Evolutionary conservation across 2,797 vertebrate genomes (phyloP).

Genomic region (Manis javanica): DNA sequence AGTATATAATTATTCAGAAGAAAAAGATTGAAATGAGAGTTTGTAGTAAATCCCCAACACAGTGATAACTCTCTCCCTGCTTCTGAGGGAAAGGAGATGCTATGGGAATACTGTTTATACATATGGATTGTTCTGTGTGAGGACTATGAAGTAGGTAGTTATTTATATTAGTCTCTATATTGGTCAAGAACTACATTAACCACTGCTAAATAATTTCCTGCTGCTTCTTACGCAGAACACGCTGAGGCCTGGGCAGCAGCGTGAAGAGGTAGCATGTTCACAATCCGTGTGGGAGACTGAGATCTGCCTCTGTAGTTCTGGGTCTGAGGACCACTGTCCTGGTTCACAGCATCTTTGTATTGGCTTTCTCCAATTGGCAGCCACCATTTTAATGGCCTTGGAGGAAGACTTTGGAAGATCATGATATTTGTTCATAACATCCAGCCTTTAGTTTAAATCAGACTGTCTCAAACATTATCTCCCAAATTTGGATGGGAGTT

Average conservation of each 20-base stretch:
- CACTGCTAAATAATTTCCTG: neutral
- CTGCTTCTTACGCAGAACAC: neutral
- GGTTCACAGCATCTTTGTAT: neutral
- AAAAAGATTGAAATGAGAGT: neutral
- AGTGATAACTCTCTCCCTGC: neutral
- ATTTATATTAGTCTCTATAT: neutral
- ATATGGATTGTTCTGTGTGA: neutral
- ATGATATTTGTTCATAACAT: neutral
- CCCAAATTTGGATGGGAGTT: neutral
- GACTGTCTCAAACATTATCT: neutral
- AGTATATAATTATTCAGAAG: neutral
- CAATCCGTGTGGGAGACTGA: accelerated
- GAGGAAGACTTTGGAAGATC: neutral
- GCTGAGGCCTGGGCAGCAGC: neutral
- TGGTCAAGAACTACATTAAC: neutral
- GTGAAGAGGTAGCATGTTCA: neutral
- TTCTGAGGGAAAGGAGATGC: neutral
- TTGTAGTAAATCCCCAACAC: neutral
- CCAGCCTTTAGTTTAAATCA: neutral
- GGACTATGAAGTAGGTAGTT: neutral
- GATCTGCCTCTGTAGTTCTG: neutral
- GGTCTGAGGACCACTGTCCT: neutral
- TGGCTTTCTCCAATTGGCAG: neutral
- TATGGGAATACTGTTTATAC: neutral
- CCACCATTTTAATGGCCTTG: neutral